Percentiles rank a stretch among this genome's conserved stretches.
phyloP scores from a whole-genome alignment of 2,113 vertebrate genomes.

The Pedetes capensis region DNA sequence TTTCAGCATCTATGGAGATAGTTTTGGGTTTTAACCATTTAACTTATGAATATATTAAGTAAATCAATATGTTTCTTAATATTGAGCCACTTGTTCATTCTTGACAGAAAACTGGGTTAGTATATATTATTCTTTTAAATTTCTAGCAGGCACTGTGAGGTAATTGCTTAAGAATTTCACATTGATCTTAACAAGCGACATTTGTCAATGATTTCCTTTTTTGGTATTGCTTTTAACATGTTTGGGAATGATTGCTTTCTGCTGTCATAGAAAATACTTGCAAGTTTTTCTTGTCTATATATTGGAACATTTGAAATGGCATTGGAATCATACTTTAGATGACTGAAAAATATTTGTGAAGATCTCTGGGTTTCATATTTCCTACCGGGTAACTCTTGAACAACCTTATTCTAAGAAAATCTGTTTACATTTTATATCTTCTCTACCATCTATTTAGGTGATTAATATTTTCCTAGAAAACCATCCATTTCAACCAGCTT shows the following conservation, averaged over 20 bases:
- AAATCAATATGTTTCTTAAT: not conserved
- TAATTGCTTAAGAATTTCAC: not conserved
- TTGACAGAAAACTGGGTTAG: not conserved
- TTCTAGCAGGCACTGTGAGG: not conserved
- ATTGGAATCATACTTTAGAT: not conserved
- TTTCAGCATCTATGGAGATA: not conserved
- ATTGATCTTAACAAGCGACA: not conserved
- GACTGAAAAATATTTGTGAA: not conserved
- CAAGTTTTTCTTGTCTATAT: not conserved
- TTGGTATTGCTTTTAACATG: not conserved
- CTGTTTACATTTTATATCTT: not conserved
- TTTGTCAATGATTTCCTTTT: not conserved
- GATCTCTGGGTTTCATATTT: not conserved
- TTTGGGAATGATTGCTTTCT: not conserved
- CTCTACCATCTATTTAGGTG: not conserved
- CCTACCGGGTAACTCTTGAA: not conserved
- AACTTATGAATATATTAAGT: not conserved
- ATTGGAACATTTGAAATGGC: not conserved
- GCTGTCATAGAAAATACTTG: not conserved
- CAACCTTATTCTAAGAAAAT: not conserved
- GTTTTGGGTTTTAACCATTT: not conserved
- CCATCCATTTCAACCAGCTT: not conserved
- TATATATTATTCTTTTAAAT: not conserved
- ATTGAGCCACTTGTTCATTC: not conserved
- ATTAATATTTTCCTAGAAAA: not conserved